Base-by-base conservation (phyloP, 2,888 invertebrate genomes). In the Parnassius smintheus region DNA sequence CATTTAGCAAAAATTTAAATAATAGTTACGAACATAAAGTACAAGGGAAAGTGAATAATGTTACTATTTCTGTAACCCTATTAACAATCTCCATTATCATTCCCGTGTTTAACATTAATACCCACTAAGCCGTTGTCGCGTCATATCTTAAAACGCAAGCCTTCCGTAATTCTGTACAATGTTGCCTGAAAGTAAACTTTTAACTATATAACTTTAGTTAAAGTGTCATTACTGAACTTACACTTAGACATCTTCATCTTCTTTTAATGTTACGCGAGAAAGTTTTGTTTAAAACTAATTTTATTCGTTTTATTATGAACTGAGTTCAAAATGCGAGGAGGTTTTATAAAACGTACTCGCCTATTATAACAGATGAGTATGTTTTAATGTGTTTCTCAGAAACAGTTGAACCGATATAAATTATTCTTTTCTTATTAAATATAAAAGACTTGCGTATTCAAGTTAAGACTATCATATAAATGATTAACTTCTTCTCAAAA, bases 121-220 rank as follows among this genome's bases (percentile, higher is more conserved):
- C 58, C 46, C 41, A 46, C 55, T 54, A 51, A 59, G 50, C 46
- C 46, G 45, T 59, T 55, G 54, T 63, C 50, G 18, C 35, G 42
- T 55, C 55, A 50, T 59, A 63, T 63, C 59, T 63, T 55, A 63
- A 59, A 63, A 63, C 59, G 50, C 53, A 59, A 59, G 54, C 59
- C 51, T 59, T 50, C 59, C 50, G 50, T 55, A 56, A 59, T 55
- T 51, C 55, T 50, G 45, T 63, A 63, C 59, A 63, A 35, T 63
- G 50, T 55, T 42, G 50, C 55, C 45, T 25, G 51, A 55, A 59
- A 54, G 41, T 48, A 55, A 63, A 63, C 62, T 63, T 59, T 55
- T 63, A 63, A 59, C 58, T 58, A 46, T 56, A 53, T 59, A 62
- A 62, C 62, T 62, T 58, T 22, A 59, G 55, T 63, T 45, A 62